These are phyloP conservation scores for Nilaparvata lugens DNA, from an alignment of 1,140 invertebrate species.

Conservation along the genomic window DNA sequence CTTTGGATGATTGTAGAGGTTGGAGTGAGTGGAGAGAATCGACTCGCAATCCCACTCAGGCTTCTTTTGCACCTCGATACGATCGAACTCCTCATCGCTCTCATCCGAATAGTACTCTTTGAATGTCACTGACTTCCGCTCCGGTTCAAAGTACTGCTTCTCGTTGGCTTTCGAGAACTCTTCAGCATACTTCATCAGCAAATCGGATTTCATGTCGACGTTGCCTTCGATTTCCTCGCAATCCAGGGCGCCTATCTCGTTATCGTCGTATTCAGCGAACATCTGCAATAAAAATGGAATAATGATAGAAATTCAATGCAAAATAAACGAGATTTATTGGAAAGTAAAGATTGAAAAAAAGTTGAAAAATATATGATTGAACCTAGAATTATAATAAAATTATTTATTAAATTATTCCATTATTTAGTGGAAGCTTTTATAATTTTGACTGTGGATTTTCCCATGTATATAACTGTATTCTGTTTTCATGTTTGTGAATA, in stretches of 20 bases:
- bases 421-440: too few species aligned
- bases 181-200: conserved; percentile 47
- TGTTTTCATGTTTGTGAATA: too few species aligned
- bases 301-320: too few species aligned
- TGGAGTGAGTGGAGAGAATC: conserved; percentile 82
- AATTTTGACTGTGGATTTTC: too few species aligned
- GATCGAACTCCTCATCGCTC: conserved; percentile 43
- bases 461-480: too few species aligned
- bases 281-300: conserved; percentile 49
- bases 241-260: conserved; percentile 80
- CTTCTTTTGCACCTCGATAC: conserved; percentile 48
- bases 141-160: conserved; percentile 7
- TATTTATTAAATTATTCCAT: too few species aligned
- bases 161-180: conserved; percentile 43
- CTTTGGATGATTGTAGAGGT: conserved; percentile 84
- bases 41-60: conserved; percentile 91
- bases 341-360: too few species aligned
- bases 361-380: too few species aligned
- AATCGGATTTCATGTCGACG: conserved; percentile 52
- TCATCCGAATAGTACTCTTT: conserved; percentile 3
- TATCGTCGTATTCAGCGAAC: conserved; percentile 79
- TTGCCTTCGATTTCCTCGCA: conserved; percentile 82
- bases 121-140: too few species aligned
- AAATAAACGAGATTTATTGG: too few species aligned
- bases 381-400: too few species aligned